Conservation (phyloP, 2,888 invertebrate species). For the Stenichneumon culpator region DNA sequence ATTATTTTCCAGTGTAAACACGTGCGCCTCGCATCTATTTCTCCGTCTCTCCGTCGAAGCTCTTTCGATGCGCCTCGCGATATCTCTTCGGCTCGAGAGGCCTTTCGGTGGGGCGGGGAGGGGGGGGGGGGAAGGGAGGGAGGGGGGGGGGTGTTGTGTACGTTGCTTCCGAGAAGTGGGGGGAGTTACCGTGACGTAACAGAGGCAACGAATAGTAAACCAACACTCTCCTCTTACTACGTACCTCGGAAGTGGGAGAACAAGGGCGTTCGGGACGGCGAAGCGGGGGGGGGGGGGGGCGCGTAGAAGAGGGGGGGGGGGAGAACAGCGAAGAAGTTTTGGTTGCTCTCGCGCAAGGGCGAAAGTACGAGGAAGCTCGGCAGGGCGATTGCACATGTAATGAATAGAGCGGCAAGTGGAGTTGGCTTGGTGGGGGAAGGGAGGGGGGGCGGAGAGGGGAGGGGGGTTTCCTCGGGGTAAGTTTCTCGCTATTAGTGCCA, state of each 20-base stretch:
- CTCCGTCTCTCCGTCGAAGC: too few species aligned
- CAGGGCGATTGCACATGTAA: constrained; percentile 11
- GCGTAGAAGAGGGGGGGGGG: too few species aligned
- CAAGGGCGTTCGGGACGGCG: too few species aligned
- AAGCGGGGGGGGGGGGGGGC: background rate
- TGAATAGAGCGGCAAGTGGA: constrained; percentile 1
- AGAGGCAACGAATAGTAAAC: background rate
- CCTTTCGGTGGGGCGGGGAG: too few species aligned
- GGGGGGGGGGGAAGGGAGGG: too few species aligned
- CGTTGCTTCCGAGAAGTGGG: too few species aligned
- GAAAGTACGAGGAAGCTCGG: background rate
- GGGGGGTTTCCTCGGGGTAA: constrained; percentile 67
- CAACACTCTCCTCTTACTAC: background rate
- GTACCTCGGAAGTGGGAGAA: constrained; percentile 21
- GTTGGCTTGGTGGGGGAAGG: background rate
- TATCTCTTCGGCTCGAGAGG: too few species aligned
- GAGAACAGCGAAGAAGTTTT: constrained; percentile 2
- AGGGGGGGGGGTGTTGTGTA: too few species aligned
- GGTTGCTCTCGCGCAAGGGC: constrained; percentile 27
- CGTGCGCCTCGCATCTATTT: too few species aligned
- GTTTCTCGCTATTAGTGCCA: constrained; percentile 82
- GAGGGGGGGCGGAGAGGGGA: constrained; percentile 46
- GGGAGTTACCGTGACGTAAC: too few species aligned
- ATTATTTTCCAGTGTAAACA: too few species aligned
- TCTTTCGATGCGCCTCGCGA: too few species aligned